Conservation (phyloP, 2,113 vertebrate species). For the Nipponia nippon region DNA sequence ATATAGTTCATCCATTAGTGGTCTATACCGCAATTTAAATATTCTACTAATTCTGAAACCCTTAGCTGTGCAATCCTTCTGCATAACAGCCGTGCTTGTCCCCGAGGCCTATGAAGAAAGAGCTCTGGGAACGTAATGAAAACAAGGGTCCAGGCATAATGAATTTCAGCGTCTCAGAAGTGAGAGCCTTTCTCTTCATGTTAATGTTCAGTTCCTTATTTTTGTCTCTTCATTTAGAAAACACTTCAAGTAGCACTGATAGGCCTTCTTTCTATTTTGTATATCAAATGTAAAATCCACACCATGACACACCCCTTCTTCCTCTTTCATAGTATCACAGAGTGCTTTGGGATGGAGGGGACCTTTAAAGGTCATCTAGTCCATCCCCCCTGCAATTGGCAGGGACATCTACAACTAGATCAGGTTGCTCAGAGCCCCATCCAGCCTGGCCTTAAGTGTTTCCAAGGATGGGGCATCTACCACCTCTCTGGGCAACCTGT, state of each 20-base stretch:
- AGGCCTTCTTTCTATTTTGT: neutral
- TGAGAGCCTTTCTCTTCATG: neutral
- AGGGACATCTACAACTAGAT: no score
- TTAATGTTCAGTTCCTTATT: neutral
- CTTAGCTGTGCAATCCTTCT: neutral
- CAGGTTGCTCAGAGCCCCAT: no score
- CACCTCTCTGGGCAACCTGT: no score
- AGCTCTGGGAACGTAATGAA: neutral
- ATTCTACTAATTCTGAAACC: neutral
- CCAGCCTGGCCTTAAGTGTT: no score
- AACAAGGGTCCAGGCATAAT: neutral
- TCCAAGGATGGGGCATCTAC: no score
- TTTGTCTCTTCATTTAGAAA: neutral
- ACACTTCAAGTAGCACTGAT: rapidly evolving
- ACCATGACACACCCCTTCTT: rapidly evolving
- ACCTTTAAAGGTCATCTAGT: no score
- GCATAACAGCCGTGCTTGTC: neutral
- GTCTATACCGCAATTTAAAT: neutral
- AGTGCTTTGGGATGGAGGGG: no score
- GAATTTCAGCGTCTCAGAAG: neutral
- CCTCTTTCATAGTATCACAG: neutral
- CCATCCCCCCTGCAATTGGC: no score
- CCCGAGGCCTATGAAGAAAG: rapidly evolving
- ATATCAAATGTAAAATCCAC: neutral
- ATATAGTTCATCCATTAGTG: neutral